Evolutionary conservation across 2,888 invertebrate genomes (phyloP).

Genomic region (Lepidochitona cinerea): DNA sequence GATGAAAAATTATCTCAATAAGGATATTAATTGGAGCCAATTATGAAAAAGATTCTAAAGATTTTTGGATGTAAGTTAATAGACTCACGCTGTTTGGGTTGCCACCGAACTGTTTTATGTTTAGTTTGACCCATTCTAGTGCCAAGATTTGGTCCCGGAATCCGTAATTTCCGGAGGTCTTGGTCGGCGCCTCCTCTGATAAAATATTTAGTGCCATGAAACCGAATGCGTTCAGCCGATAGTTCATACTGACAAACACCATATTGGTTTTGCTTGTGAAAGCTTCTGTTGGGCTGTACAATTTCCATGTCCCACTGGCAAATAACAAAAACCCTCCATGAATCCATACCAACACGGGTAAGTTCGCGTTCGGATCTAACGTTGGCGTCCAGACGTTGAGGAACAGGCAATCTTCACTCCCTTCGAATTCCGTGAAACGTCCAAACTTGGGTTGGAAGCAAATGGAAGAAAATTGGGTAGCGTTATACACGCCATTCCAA

Average conservation of each 20-base stretch:
- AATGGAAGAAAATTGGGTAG: constrained; percentile 25
- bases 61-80: too few species aligned
- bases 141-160: constrained; percentile 53
- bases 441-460: constrained; percentile 35
- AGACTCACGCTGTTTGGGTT: constrained; percentile 26
- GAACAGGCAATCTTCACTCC: constrained; percentile 60
- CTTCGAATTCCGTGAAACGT: constrained; percentile 10
- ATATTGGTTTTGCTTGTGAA: constrained; percentile 85
- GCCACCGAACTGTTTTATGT: constrained; percentile 53
- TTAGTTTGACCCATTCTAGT: constrained; percentile 48
- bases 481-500: constrained; percentile 40
- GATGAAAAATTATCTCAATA: too few species aligned
- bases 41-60: too few species aligned
- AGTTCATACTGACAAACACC: constrained; percentile 89
- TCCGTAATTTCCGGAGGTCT: constrained; percentile 53
- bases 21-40: too few species aligned
- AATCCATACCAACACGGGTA: constrained; percentile 65
- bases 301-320: constrained; percentile 43
- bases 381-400: constrained; percentile 61
- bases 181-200: constrained; percentile 33
- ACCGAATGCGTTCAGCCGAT: constrained; percentile 80
- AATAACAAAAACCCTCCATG: constrained; percentile 57
- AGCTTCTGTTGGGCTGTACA: constrained; percentile 78
- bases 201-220: constrained; percentile 79
- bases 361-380: constrained; percentile 34